phyloP scores from a whole-genome alignment of 2,113 vertebrate genomes.

The Lota lota region DNA sequence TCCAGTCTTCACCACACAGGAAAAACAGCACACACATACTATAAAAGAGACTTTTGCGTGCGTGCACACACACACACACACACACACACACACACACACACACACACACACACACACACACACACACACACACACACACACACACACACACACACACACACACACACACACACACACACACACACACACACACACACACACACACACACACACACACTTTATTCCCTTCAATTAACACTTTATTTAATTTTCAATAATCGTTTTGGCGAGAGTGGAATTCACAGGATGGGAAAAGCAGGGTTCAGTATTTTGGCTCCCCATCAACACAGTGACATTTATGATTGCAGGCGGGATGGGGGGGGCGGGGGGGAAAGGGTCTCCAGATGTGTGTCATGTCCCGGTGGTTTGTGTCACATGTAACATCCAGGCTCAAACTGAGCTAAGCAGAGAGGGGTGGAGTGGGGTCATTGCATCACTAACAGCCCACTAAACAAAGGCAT shows the following conservation, averaged over 20 bases:
- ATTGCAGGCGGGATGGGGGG: constrained; percentile 15
- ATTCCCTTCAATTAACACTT: constrained; percentile 18
- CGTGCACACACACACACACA: constrained; percentile 3
- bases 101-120: too few relatives aligned
- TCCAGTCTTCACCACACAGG: constrained; percentile 28
- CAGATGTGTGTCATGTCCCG: constrained; percentile 4
- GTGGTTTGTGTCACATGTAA: constrained; percentile 19
- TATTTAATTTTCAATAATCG: constrained; percentile 33
- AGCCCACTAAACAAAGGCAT: too few relatives aligned
- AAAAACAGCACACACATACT: constrained; percentile 29
- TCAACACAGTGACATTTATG: constrained; percentile 15
- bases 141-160: too few relatives aligned
- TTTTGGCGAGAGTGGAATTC: constrained; percentile 13
- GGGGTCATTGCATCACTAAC: too few relatives aligned
- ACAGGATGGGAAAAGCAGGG: constrained; percentile 3
- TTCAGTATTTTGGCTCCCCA: constrained; percentile 16
- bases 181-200: background rate
- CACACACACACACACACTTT: constrained; percentile 15
- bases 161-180: background rate
- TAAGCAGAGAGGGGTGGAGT: too few relatives aligned
- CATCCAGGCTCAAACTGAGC: constrained; percentile 4
- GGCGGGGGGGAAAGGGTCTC: background rate
- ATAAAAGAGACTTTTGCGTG: constrained; percentile 7
- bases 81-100: background rate
- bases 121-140: too few relatives aligned